Base-by-base conservation (phyloP, 1,140 invertebrate genomes). In the Saccostrea glomerata region DNA sequence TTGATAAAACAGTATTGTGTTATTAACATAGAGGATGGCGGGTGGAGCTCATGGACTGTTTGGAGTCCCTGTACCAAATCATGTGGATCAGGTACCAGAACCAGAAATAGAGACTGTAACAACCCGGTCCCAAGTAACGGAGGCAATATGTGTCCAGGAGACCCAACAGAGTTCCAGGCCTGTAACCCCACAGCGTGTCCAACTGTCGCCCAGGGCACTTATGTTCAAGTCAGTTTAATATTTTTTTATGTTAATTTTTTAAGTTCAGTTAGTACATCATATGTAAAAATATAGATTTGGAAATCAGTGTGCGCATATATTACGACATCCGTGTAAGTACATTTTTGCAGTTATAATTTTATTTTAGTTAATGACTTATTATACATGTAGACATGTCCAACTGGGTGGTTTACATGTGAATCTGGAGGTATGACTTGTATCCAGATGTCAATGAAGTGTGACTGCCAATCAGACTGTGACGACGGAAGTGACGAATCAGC, bases 401-500 rank as follows among this genome's bases (percentile, higher is more conserved):
- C 66, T 2, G 86, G 86, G n/a, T 89, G 89, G 89, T 89, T 89
- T 66, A 87, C 89, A 0, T 89, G 89, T 66, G n/a, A 86, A n/a
- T 47, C 54, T n/a, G 89, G 89, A 9, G 47, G 54, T 0, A 85
- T 89, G n/a, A 36, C 83, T 0, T 89, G 89, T 73, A 86, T 89
- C 11, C 60, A 82, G 17, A 15, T 82, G 30, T 40, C 86, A 25
- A 63, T 89, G 60, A 83, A 77, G 55, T 89, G 89, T 86, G 89
- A 89, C 54, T 89, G 89, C 63, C 55, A 77, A 6, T 40, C 23
- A 25, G 89, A 89, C 54, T 89, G 89, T 85, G 86, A 89, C n/a
- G 89, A 89, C 58, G 89, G 89, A 85, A 89, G 89, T 89, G 89
- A 89, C 70, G 89, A 89, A 85, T 82, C 86, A 25, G 56, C 58